Conservation (phyloP, 2,113 vertebrate genomes). For the Halcyon malimbica region DNA sequence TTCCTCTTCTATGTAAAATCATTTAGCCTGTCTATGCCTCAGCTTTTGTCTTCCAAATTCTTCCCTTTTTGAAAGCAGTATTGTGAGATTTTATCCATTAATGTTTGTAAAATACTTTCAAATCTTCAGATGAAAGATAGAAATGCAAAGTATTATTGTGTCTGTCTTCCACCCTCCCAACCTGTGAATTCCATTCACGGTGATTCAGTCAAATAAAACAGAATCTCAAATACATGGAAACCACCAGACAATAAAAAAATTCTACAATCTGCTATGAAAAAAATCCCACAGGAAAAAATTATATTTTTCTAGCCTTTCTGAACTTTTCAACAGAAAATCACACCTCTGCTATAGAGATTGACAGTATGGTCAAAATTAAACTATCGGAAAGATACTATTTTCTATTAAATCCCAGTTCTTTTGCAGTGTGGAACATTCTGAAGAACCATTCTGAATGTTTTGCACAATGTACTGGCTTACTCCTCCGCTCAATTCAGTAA, state of each 20-base stretch:
- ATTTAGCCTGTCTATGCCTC: neutral
- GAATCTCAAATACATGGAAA: neutral
- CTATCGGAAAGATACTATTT: neutral
- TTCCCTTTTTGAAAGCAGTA: neutral
- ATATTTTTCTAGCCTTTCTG: conserved; percentile 13
- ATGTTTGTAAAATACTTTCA: neutral
- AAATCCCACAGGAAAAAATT: conserved; percentile 45
- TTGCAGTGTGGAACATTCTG: neutral
- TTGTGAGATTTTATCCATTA: neutral
- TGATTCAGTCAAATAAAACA: conserved; percentile 21
- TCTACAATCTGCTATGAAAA: neutral
- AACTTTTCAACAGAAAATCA: conserved; percentile 7
- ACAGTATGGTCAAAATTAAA: neutral
- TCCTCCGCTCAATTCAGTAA: neutral
- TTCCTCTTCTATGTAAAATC: neutral
- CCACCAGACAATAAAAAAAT: conserved; percentile 1
- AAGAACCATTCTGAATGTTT: neutral
- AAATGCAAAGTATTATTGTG: neutral
- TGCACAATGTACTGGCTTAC: neutral
- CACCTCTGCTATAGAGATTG: neutral
- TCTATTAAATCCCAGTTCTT: neutral
- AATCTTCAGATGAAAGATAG: neutral
- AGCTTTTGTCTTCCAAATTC: neutral
- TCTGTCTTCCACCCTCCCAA: neutral
- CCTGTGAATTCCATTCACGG: neutral